phyloP scores from a whole-genome alignment of 2,113 vertebrate species.

The Oceanites oceanicus region DNA sequence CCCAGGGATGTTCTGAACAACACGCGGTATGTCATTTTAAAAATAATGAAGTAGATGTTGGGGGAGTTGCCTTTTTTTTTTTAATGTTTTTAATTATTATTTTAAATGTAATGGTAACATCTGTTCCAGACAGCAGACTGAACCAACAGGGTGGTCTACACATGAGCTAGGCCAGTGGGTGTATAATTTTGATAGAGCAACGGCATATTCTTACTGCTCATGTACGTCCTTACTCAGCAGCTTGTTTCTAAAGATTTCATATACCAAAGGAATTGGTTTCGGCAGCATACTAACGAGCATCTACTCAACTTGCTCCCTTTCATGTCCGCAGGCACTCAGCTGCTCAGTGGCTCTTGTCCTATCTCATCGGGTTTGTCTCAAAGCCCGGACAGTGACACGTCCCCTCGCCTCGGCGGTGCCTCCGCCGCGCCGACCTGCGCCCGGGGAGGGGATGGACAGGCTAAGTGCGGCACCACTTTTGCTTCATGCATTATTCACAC shows the following conservation, averaged over 20 bases:
- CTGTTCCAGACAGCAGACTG: neutral
- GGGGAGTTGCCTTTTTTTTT: neutral
- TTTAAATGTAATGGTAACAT: neutral
- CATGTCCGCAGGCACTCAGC: neutral
- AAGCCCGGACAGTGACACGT: neutral
- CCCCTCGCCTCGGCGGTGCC: neutral
- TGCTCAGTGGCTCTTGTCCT: neutral
- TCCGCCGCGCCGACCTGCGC: accelerated
- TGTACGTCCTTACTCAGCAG: neutral
- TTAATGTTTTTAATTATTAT: neutral
- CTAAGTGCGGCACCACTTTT: neutral
- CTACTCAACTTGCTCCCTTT: neutral
- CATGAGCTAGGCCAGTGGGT: neutral
- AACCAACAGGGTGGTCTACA: neutral
- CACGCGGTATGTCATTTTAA: accelerated
- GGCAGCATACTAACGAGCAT: neutral
- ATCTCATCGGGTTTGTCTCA: neutral
- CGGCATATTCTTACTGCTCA: neutral
- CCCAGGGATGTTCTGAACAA: neutral
- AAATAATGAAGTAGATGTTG: neutral
- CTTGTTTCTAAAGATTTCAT: neutral
- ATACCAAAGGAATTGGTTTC: neutral
- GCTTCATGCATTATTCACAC: neutral
- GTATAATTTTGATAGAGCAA: neutral
- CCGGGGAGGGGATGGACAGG: too few relatives aligned